Evolutionary conservation across 2,113 vertebrate species (phyloP).

Genomic region (Labrus mixtus): DNA sequence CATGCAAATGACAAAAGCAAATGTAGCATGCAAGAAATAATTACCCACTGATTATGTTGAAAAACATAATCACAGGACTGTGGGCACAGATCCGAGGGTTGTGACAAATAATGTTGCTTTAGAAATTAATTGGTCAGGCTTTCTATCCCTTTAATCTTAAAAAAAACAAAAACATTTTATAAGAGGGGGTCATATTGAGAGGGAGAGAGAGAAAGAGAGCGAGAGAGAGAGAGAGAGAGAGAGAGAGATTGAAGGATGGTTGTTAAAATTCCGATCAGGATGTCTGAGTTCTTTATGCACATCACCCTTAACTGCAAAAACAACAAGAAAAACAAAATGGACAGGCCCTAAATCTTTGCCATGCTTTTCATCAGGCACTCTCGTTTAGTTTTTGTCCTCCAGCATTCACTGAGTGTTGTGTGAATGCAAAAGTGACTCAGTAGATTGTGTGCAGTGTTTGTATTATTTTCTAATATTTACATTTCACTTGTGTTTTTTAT

Average conservation of each 20-base stretch:
- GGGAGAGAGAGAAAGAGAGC: background rate
- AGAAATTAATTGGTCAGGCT: conserved; percentile 5
- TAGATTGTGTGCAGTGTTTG: background rate
- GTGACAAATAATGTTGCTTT: conserved; percentile 6
- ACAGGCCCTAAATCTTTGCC: conserved; percentile 6
- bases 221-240: background rate
- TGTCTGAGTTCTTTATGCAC: conserved; percentile 8
- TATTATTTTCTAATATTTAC: background rate
- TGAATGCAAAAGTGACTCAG: background rate
- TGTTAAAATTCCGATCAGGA: conserved; percentile 21
- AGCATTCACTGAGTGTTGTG: background rate
- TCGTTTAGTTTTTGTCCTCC: conserved; percentile 29
- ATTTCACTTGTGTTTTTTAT: background rate
- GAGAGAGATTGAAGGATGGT: conserved; percentile 3
- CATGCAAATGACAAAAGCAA: conserved; percentile 7
- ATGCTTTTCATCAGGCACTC: conserved; percentile 6
- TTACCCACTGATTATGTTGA: background rate
- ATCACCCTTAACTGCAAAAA: conserved; percentile 29
- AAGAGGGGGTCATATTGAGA: background rate
- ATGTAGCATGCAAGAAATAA: conserved; percentile 8
- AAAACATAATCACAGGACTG: background rate
- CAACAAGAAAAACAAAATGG: background rate
- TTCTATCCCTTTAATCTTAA: conserved; percentile 21
- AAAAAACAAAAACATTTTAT: conserved; percentile 6
- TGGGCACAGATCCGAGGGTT: background rate